Percentiles rank a stretch among this genome's conserved stretches.
Conservation (phyloP, 2,113 vertebrate species). For the Sakesphorus luctuosus region DNA sequence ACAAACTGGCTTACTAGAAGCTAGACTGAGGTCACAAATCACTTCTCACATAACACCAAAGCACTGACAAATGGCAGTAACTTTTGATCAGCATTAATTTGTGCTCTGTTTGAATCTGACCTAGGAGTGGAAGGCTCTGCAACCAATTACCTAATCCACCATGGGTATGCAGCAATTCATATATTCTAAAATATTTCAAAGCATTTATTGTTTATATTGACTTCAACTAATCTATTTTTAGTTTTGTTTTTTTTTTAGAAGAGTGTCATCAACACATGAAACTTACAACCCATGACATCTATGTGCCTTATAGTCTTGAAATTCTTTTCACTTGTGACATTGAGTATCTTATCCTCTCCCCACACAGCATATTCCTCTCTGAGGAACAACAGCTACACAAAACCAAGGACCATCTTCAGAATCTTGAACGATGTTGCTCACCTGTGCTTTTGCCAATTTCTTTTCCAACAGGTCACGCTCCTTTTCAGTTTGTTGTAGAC, state of each 20-base stretch:
- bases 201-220: neutral
- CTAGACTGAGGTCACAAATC: neutral
- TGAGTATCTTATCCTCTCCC: neutral
- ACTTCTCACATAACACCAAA: neutral
- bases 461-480: constrained; percentile 86
- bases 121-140: neutral
- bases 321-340: neutral
- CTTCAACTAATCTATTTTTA: neutral
- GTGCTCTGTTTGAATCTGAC: neutral
- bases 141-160: neutral
- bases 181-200: neutral
- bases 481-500: constrained; percentile 84
- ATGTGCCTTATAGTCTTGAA: neutral
- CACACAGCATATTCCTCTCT: neutral
- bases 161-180: neutral
- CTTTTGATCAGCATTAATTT: neutral
- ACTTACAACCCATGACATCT: neutral
- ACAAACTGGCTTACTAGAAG: neutral
- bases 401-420: neutral
- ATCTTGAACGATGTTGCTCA: constrained; percentile 49
- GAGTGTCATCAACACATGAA: neutral
- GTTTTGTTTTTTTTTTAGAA: neutral
- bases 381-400: neutral
- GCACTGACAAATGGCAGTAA: neutral
- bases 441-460: constrained; percentile 87